Evolutionary conservation across 2,797 vertebrate species (phyloP).

Genomic region (Sitta carolinensis): DNA sequence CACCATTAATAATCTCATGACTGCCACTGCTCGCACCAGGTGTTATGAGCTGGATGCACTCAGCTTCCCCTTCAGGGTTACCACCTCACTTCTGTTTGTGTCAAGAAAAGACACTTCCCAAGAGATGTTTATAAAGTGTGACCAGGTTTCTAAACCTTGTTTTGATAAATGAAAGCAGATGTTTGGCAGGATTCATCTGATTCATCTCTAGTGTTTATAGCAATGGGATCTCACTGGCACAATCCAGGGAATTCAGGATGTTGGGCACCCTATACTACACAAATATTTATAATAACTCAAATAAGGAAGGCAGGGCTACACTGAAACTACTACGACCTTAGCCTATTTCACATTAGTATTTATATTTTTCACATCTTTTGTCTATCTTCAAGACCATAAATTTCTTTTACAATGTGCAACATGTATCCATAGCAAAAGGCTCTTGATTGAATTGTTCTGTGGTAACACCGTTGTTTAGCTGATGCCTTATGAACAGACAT

Average conservation of each 20-base stretch:
- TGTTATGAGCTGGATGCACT: not conserved
- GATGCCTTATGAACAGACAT: not conserved
- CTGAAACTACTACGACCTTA: not conserved
- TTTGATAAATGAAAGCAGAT: constrained; percentile 44
- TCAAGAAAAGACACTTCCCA: not conserved
- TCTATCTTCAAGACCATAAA: not conserved
- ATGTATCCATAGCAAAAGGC: not conserved
- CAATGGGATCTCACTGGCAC: not conserved
- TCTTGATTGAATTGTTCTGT: not conserved
- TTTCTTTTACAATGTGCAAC: not conserved
- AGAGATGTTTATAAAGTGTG: constrained; percentile 2
- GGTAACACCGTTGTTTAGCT: not conserved
- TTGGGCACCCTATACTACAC: not conserved
- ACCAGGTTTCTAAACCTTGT: constrained; percentile 25
- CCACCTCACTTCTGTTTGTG: not conserved
- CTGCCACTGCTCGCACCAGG: not conserved
- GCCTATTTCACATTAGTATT: not conserved
- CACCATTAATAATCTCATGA: not conserved
- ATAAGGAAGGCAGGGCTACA: not conserved
- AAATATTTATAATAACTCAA: not conserved
- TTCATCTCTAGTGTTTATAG: constrained; percentile 13
- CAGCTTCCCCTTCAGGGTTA: not conserved
- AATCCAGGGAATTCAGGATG: not conserved
- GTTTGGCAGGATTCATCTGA: constrained; percentile 1
- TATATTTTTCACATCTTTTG: not conserved